Percentiles rank a stretch among this genome's conserved stretches.
Conservation (phyloP, 2,888 invertebrate species). For the Phania funesta region DNA sequence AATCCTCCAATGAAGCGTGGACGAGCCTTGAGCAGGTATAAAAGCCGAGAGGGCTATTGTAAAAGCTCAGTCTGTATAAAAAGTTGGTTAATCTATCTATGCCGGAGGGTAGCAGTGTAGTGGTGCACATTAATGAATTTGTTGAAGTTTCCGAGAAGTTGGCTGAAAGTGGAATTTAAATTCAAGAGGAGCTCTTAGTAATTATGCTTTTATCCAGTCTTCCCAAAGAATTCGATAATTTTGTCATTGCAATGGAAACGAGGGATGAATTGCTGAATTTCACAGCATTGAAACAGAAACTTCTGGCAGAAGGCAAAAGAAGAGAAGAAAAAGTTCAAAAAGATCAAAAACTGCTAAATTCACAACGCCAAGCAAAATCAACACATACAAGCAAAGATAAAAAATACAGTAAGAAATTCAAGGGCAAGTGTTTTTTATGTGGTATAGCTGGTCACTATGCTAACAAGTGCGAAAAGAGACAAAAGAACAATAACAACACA, state of each 20-base stretch:
- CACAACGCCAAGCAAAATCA: slow-evolving; percentile 1
- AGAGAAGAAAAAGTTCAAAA: slow-evolving; percentile 15
- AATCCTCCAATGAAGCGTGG: slow-evolving; percentile 49
- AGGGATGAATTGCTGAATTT: slow-evolving; percentile 36
- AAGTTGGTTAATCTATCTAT: slow-evolving; percentile 1
- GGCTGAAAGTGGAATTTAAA: slow-evolving; percentile 9
- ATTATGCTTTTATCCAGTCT: slow-evolving; percentile 24
- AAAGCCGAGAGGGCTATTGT: slow-evolving; percentile 37
- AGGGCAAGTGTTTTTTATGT: not conserved
- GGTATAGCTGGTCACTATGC: not conserved
- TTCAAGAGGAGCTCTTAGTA: slow-evolving; percentile 45
- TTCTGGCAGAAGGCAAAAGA: slow-evolving; percentile 40
- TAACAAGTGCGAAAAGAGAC: not conserved
- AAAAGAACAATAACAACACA: not conserved
- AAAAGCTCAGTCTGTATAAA: slow-evolving; percentile 45
- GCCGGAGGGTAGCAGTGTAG: slow-evolving; percentile 2
- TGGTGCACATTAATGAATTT: slow-evolving; percentile 29
- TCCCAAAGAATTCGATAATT: too few species aligned
- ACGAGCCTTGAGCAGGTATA: slow-evolving; percentile 37
- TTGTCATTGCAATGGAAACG: slow-evolving; percentile 16
- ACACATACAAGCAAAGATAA: not conserved
- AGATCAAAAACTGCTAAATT: not conserved
- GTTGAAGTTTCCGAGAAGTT: slow-evolving; percentile 16
- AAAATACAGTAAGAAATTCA: not conserved
- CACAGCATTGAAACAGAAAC: slow-evolving; percentile 26